A percentile compares a stretch with the other conserved stretches of the same genome.
phyloP scores from a whole-genome alignment of 1,140 invertebrate species.

The Chionoecetes opilio region DNA sequence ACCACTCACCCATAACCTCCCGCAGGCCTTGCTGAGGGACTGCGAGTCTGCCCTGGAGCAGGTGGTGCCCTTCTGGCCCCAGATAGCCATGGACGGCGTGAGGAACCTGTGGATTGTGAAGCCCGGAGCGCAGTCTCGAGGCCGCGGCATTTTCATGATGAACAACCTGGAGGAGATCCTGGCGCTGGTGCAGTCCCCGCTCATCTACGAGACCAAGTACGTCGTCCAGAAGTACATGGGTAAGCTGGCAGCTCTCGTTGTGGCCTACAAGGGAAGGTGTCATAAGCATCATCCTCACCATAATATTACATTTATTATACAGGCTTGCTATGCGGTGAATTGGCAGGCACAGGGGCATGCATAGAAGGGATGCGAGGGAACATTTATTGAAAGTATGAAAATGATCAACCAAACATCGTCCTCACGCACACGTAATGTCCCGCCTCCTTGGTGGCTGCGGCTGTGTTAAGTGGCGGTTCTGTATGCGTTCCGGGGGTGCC shows the following conservation, averaged over 20 bases:
- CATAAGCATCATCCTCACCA: too few relatives aligned
- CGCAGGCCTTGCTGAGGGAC: conserved; percentile 78
- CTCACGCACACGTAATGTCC: too few relatives aligned
- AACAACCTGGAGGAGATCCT: conserved; percentile 94
- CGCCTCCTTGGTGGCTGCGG: too few relatives aligned
- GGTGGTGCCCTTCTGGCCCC: conserved; percentile 90
- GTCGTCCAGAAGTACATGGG: conserved; percentile 97
- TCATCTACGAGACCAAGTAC: conserved; percentile 89
- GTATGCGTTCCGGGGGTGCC: too few relatives aligned
- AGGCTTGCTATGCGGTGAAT: too few relatives aligned
- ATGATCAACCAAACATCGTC: too few relatives aligned
- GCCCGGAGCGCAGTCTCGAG: conserved; percentile 96
- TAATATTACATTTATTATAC: too few relatives aligned
- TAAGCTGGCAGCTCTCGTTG: conserved; percentile 85
- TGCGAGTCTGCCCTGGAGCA: conserved; percentile 85
- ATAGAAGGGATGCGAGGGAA: too few relatives aligned
- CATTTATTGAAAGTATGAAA: too few relatives aligned
- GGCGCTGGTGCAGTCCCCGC: conserved; percentile 83
- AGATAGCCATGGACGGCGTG: conserved; percentile 90
- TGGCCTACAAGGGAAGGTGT: background rate
- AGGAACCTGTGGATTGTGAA: conserved; percentile 98
- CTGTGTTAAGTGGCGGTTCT: too few relatives aligned
- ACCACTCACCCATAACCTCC: background rate
- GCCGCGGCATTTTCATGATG: conserved; percentile 94
- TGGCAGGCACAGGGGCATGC: too few relatives aligned